Evolutionary conservation across 2,113 vertebrate species (phyloP).

Genomic region (Nibea albiflora): DNA sequence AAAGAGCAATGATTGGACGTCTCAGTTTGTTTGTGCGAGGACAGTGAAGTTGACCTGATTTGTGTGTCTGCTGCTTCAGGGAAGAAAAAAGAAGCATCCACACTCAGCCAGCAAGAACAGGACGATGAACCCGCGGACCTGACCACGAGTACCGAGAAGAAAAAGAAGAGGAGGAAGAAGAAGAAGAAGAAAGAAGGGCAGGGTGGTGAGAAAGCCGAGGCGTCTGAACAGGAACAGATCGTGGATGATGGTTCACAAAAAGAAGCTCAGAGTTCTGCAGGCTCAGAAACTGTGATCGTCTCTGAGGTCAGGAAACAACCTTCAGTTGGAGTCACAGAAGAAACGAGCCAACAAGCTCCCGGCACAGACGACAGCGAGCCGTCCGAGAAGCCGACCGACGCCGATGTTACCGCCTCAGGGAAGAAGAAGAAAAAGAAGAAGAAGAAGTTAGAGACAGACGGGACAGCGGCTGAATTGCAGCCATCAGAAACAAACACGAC

Average conservation of each 20-base stretch:
- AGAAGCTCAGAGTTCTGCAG: slow-evolving; percentile 6
- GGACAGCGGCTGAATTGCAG: not conserved
- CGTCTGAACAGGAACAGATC: not conserved
- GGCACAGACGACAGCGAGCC: not conserved
- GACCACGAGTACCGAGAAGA: not conserved
- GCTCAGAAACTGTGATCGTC: not conserved
- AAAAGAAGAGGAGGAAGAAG: slow-evolving; percentile 60
- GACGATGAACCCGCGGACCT: not conserved
- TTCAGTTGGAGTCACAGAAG: not conserved
- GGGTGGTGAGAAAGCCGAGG: not conserved
- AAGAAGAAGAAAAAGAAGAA: slow-evolving; percentile 43
- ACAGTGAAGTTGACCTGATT: not conserved
- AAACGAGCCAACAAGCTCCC: not conserved
- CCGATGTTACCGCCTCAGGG: not conserved
- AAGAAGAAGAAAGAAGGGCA: slow-evolving; percentile 42
- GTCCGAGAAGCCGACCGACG: not conserved
- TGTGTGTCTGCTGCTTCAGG: slow-evolving; percentile 46
- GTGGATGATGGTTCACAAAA: not conserved
- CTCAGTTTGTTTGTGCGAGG: too few relatives aligned
- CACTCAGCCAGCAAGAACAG: not conserved
- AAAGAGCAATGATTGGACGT: too few relatives aligned
- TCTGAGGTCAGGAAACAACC: not conserved
- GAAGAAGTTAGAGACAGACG: not conserved
- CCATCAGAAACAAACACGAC: too few relatives aligned
- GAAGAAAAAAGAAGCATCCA: slow-evolving; percentile 14